These are phyloP conservation scores for Australoheros scitulus DNA, from an alignment of 2,113 vertebrate species.

Conservation along the genomic window DNA sequence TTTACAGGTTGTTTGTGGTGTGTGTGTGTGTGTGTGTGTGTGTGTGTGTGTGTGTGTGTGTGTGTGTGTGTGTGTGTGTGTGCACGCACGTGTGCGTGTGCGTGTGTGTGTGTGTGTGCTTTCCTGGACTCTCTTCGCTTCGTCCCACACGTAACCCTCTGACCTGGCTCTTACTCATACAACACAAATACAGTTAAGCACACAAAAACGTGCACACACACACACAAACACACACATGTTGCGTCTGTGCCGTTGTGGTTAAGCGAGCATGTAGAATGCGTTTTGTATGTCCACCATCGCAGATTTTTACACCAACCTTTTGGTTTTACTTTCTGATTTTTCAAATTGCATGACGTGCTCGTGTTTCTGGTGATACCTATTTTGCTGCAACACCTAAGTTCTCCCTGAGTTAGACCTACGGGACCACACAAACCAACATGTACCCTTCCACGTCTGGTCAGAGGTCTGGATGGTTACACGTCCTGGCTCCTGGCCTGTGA, in stretches of 20 bases:
- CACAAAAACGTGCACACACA: slow-evolving; percentile 21
- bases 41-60: neutral
- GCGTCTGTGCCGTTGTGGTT: slow-evolving; percentile 49
- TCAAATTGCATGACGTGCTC: slow-evolving; percentile 72
- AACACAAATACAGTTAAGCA: slow-evolving; percentile 42
- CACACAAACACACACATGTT: slow-evolving; percentile 38
- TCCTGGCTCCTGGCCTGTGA: slow-evolving; percentile 5
- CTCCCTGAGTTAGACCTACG: slow-evolving; percentile 58
- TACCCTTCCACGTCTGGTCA: neutral
- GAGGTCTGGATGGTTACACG: neutral
- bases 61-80: neutral
- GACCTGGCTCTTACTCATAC: slow-evolving; percentile 66
- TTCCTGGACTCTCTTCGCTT: slow-evolving; percentile 58
- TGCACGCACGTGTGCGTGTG: no score
- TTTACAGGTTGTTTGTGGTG: slow-evolving; percentile 52
- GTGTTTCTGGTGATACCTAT: slow-evolving; percentile 73
- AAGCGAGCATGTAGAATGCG: slow-evolving; percentile 47
- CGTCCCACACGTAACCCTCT: slow-evolving; percentile 66
- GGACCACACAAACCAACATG: slow-evolving; percentile 30
- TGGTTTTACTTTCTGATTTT: slow-evolving; percentile 10
- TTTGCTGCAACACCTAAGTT: slow-evolving; percentile 72
- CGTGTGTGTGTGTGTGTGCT: neutral
- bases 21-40: slow-evolving; percentile 24
- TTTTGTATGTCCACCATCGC: slow-evolving; percentile 61
- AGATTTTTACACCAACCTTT: slow-evolving; percentile 59